Base-by-base conservation (phyloP, 2,113 vertebrate species). In the Cyprinodon brontotheroides region DNA sequence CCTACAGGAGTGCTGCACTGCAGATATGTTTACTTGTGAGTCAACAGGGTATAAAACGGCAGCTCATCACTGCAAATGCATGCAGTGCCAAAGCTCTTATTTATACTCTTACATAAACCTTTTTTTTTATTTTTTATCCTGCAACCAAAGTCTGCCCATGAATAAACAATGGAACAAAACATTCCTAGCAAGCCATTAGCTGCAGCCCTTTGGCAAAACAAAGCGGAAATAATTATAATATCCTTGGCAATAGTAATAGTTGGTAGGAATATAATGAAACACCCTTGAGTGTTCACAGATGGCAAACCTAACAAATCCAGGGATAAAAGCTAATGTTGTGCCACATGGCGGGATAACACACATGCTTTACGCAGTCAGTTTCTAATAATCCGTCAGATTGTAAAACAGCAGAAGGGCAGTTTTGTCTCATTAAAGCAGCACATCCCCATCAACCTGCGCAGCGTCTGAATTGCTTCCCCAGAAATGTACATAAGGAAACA, bases 221-320 rank as follows among this genome's bases (percentile, higher is more conserved):
- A 75, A 60, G 38, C 61, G 38, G 65, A 75, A 79, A 74, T 69
- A 68, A 78, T 77, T 38, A 71, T 22, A 53, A 74, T 65, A 72
- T 82, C 63, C 68, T 75, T 74, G 71, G 43, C 50, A 22, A 17
- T 17, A 43, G 81, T 11, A 39, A 67, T 37, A 22, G 64, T 14
- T 38, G 13, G 11, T 61, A 59, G 48, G 65, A 72, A 77, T 38
- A 43, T 68, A 68, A 14, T n/a, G 50, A 62, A 59, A 22, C 1
- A 68, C 59, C 43, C 65, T 8, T 40, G 65, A 70, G 68, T 70
- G 66, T 29, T 85, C 70, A 70, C 87, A 85, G 80, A 87, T 82
- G 80, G 73, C 15, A 69, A 74, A 81, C n/a, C 39, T 45, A 45
- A 69, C 40, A 61, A 41, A 77, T 36, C 67, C 41, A n/a, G 61